Conservation (phyloP, 2,113 vertebrate genomes). For the Salvelinus namaycush region DNA sequence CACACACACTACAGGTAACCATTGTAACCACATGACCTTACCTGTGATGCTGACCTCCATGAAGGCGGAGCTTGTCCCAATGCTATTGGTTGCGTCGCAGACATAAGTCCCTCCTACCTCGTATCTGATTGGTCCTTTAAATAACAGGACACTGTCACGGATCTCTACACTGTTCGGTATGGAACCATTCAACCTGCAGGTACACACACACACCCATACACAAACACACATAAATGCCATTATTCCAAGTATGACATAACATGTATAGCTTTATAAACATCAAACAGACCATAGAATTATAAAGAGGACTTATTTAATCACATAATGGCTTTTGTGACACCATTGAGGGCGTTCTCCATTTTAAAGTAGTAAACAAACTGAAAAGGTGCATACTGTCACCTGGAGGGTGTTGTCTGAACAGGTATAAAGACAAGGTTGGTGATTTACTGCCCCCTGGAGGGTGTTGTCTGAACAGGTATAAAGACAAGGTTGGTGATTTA, state of each 20-base stretch:
- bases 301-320: too few species aligned
- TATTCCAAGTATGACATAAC: neutral
- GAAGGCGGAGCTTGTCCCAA: slow-evolving; percentile 86
- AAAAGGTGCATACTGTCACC: too few species aligned
- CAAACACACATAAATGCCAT: neutral
- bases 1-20: neutral
- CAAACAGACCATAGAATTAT: too few species aligned
- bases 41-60: slow-evolving; percentile 94
- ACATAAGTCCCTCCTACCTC: slow-evolving; percentile 88
- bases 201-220: neutral
- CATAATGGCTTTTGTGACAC: too few species aligned
- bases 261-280: neutral
- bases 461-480: too few species aligned
- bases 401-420: too few species aligned
- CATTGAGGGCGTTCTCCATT: too few species aligned
- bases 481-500: too few species aligned
- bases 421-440: too few species aligned
- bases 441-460: too few species aligned
- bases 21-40: slow-evolving; percentile 53
- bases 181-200: slow-evolving; percentile 86
- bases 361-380: too few species aligned
- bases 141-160: slow-evolving; percentile 86
- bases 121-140: slow-evolving; percentile 87
- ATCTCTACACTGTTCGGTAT: slow-evolving; percentile 85
- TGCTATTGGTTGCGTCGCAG: slow-evolving; percentile 92